phyloP scores from a whole-genome alignment of 2,113 vertebrate species.

The Erythrolamprus reginae region DNA sequence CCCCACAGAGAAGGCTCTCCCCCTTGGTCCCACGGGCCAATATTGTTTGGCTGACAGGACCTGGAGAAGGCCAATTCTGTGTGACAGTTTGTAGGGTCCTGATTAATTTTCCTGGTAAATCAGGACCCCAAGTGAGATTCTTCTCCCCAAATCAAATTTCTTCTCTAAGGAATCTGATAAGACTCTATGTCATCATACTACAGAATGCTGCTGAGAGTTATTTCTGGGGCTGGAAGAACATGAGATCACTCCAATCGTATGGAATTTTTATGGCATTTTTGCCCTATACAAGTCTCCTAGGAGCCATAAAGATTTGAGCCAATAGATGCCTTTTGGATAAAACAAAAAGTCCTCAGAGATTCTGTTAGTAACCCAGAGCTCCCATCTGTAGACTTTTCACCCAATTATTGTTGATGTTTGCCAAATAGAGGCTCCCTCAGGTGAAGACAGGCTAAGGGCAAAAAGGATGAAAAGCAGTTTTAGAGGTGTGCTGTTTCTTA shows the following conservation, averaged over 20 bases:
- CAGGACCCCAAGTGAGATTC: no score
- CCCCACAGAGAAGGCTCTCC: no score
- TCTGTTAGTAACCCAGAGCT: background rate
- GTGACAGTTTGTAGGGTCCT: no score
- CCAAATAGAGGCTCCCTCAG: background rate
- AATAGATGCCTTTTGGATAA: background rate
- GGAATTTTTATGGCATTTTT: background rate
- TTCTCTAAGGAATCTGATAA: background rate
- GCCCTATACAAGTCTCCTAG: background rate
- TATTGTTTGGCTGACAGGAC: no score
- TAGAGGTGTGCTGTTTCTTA: background rate
- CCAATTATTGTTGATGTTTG: background rate
- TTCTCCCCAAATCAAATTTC: background rate
- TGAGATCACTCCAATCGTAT: background rate
- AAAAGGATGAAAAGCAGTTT: background rate
- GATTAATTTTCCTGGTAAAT: background rate
- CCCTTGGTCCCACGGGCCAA: no score
- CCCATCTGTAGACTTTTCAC: no score
- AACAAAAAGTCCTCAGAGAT: background rate
- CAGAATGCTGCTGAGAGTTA: background rate
- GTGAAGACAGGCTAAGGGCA: background rate
- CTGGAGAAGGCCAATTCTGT: no score
- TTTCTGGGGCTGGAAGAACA: background rate
- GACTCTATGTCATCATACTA: background rate
- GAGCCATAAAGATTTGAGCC: background rate